Base-by-base conservation (phyloP, 2,113 vertebrate species). In the Aix galericulata region DNA sequence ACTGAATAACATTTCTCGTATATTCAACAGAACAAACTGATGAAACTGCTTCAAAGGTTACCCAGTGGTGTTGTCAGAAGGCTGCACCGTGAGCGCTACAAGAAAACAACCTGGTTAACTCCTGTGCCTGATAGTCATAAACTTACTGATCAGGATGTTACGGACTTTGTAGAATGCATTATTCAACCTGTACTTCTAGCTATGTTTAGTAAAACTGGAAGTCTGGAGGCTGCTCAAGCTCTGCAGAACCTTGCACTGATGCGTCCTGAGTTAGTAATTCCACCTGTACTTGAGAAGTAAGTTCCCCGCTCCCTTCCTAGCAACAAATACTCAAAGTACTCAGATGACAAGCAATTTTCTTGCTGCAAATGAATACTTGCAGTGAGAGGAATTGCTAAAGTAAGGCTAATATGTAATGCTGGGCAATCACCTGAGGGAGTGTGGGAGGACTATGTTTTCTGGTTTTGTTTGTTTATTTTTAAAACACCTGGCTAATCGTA, bases 181-280 rank as follows among this genome's bases (percentile, higher is more conserved):
- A 99, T 99, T 98, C 99, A 99, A 93, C 99, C 99, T 34, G 99
- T 99, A 71, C 98, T 99, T 89, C 97, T 99, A 98, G 99, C 99
- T 83, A 99, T 99, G 99, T 99, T 99, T 96, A 99, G 99, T 97
- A 99, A 99, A 98, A 99, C 99, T 5, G 99, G 99, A 90, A 99
- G 99, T 96, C 98, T 99, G 34, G 99, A 99, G 94, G 99, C 99
- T 78, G 99, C 99, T 34, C 99, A 99, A 89, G 99, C 99, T 72
- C 96, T 99, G 91, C 99, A 99, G 97, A 99, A 99, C 96, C 98
- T 99, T 9, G 99, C 99, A 56, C 98, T 99, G 34, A 99, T 99
- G 99, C 98, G 99, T 88, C 99, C 99, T 6, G 99, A 99, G 86
- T 97, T 99, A 94, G 99, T 99, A 88, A 99, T 99, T 92, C 99